These are phyloP conservation scores for Cordilura impudica DNA, from an alignment of 2,888 invertebrate species.

Conservation along the genomic window DNA sequence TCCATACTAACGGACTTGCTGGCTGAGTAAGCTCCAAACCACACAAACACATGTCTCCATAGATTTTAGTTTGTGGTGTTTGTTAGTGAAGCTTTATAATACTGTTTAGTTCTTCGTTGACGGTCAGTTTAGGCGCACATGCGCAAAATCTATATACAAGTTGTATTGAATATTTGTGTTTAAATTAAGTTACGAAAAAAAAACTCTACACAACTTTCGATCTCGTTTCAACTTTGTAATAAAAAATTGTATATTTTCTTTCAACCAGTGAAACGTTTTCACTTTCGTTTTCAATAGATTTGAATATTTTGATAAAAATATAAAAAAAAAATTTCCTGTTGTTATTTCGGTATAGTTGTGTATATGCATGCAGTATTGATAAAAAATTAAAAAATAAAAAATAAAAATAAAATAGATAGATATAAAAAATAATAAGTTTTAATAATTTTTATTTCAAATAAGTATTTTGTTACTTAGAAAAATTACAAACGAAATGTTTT, in stretches of 20 bases:
- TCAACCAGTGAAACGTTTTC: conserved; percentile 5
- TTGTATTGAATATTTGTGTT: conserved; percentile 47
- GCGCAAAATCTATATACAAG: conserved; percentile 66
- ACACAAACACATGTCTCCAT: not conserved
- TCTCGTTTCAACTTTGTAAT: conserved; percentile 65
- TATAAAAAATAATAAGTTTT: too few relatives aligned
- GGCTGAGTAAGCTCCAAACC: not conserved
- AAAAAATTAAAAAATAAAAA: not conserved
- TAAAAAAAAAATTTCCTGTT: not conserved
- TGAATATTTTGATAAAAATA: not conserved
- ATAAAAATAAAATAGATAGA: not conserved
- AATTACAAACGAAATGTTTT: too few relatives aligned
- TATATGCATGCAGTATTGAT: not conserved
- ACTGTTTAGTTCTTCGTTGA: conserved; percentile 75
- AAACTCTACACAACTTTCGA: conserved; percentile 69
- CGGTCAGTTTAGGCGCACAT: conserved; percentile 78
- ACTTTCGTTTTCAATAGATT: not conserved
- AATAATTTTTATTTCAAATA: too few relatives aligned
- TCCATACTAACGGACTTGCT: not conserved
- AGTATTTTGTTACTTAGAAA: too few relatives aligned
- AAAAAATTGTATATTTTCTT: not conserved
- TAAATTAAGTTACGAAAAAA: conserved; percentile 12
- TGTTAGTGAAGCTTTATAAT: conserved; percentile 35
- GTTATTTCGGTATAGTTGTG: not conserved
- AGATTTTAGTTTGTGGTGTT: conserved; percentile 4